Evolutionary conservation across 2,797 vertebrate species (phyloP).

Genomic region (Lutjanus campechanus): DNA sequence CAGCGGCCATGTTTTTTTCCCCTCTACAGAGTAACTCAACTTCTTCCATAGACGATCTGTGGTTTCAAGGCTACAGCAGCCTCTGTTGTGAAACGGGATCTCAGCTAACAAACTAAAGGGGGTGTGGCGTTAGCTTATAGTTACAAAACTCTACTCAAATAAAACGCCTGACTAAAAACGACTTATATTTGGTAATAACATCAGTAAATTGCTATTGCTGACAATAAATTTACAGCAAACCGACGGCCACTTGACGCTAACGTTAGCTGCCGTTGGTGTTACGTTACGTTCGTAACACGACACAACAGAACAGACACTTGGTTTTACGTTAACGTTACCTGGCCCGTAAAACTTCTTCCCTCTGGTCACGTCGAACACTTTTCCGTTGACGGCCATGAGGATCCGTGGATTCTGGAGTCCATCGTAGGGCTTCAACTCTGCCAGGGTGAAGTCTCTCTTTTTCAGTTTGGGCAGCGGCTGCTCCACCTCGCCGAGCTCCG

Average conservation of each 20-base stretch:
- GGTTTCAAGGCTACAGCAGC: constrained; percentile 43
- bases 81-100: constrained; percentile 62
- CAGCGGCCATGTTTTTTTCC: neutral
- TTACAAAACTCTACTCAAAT: constrained; percentile 10
- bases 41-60: constrained; percentile 62
- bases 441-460: constrained; percentile 91
- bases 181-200: too few species aligned
- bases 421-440: constrained; percentile 90
- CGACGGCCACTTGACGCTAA: too few species aligned
- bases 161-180: neutral
- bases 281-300: neutral
- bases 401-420: constrained; percentile 89
- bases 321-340: constrained; percentile 76
- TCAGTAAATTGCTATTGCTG: fast-evolving
- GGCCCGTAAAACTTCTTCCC: constrained; percentile 96
- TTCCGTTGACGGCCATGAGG: constrained; percentile 95
- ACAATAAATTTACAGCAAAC: too few species aligned
- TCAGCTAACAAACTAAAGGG: constrained; percentile 9
- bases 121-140: constrained; percentile 47
- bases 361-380: constrained; percentile 96
- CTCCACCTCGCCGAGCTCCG: constrained; percentile 81
- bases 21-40: neutral
- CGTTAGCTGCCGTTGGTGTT: neutral
- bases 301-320: neutral
- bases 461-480: constrained; percentile 88